Evolutionary conservation across 2,888 invertebrate genomes (phyloP).

Genomic region (Volucella bombylans): DNA sequence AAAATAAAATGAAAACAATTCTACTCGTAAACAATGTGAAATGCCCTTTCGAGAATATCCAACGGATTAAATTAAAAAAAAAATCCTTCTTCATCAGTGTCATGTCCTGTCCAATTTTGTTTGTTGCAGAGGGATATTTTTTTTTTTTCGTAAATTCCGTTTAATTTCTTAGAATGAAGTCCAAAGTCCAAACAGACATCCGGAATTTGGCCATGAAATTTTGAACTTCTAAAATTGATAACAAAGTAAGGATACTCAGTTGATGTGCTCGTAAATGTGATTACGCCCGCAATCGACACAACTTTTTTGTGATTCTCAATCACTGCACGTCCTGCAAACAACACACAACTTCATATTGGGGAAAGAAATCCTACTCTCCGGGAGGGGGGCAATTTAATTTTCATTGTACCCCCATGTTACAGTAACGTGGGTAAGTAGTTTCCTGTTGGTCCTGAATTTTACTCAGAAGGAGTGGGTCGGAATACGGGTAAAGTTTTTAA

Average conservation of each 20-base stretch:
- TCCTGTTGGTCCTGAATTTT: constrained; percentile 2
- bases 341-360: constrained; percentile 5
- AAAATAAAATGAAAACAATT: neutral
- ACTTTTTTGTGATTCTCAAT: constrained; percentile 12
- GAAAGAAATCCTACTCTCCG: neutral
- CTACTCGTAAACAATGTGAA: neutral
- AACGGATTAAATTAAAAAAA: constrained; percentile 13
- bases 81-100: constrained; percentile 16
- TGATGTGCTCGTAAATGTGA: constrained; percentile 4
- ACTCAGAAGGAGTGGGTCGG: constrained; percentile 8
- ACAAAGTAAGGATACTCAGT: neutral
- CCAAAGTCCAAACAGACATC: neutral
- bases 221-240: constrained; percentile 4
- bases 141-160: neutral
- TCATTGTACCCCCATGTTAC: neutral
- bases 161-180: neutral
- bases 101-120: constrained; percentile 1
- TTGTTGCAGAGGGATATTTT: neutral
- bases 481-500: constrained; percentile 38
- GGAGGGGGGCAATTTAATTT: constrained; percentile 28
- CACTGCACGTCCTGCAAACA: constrained; percentile 40
- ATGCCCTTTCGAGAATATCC: neutral
- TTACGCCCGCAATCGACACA: constrained; percentile 26
- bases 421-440: neutral
- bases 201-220: neutral